These are phyloP conservation scores for Microctenopoma steveboyesi DNA, from an alignment of 2,797 vertebrate species.

Conservation along the genomic window DNA sequence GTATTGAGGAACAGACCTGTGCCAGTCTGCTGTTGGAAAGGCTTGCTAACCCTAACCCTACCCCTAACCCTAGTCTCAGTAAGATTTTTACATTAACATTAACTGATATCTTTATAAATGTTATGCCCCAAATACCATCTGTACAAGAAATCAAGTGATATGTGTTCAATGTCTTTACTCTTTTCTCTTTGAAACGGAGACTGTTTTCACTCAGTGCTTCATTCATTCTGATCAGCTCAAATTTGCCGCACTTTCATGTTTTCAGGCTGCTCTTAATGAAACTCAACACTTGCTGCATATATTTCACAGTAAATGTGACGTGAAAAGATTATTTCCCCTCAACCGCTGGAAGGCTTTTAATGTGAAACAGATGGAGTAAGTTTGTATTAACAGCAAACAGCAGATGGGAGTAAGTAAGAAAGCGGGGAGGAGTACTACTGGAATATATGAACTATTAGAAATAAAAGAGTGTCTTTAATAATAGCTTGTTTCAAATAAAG, in stretches of 20 bases:
- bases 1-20: not conserved
- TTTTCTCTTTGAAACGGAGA: conserved; percentile 13
- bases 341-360: conserved; percentile 60
- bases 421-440: conserved; percentile 18
- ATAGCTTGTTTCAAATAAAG: conserved; percentile 5
- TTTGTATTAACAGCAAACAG: conserved; percentile 47
- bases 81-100: no score
- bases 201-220: conserved; percentile 17
- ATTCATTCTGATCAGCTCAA: conserved; percentile 29
- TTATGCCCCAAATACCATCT: not conserved
- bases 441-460: conserved; percentile 23
- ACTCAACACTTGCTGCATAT: conserved; percentile 69
- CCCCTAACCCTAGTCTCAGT: not conserved
- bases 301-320: conserved; percentile 69
- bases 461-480: not conserved
- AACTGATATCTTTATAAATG: not conserved
- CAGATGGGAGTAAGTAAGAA: conserved; percentile 49
- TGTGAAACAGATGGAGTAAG: conserved; percentile 60
- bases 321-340: conserved; percentile 61
- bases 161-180: not conserved
- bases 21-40: not conserved
- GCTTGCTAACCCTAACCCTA: not conserved
- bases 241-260: conserved; percentile 43
- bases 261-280: conserved; percentile 56
- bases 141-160: not conserved